phyloP scores from a whole-genome alignment of 1,140 invertebrate species.

The Drosophila fuyamai region DNA sequence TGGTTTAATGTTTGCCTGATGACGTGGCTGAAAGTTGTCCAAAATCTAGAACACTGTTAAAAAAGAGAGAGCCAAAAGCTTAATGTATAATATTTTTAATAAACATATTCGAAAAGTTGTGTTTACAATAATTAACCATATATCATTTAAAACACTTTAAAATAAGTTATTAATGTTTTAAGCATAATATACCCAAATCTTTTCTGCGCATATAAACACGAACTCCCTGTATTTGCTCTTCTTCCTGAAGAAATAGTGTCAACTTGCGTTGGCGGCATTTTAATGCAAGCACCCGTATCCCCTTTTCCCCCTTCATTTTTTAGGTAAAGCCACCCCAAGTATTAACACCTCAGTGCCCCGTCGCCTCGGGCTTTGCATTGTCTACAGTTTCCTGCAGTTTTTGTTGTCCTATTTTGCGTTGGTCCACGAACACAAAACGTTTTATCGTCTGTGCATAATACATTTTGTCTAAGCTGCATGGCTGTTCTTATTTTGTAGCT shows the following conservation, averaged over 20 bases:
- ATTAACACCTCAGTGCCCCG: conserved; percentile 61
- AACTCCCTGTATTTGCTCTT: conserved; percentile 15
- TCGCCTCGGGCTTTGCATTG: conserved; percentile 30
- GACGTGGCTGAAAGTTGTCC: conserved; percentile 69
- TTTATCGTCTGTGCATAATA: conserved; percentile 82
- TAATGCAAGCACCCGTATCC: conserved; percentile 45
- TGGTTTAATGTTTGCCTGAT: conserved; percentile 67
- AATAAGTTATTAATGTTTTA: neutral
- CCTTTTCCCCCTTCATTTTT: neutral
- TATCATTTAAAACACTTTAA: no score
- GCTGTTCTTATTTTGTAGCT: conserved; percentile 22
- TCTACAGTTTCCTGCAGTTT: conserved; percentile 74
- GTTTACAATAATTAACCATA: neutral
- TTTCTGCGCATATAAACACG: neutral
- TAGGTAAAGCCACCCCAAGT: conserved; percentile 28
- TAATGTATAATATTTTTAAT: no score
- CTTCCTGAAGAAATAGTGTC: conserved; percentile 76
- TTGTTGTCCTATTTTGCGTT: conserved; percentile 32
- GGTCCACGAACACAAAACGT: conserved; percentile 58
- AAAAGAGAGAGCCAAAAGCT: neutral
- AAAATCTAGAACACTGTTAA: conserved; percentile 1
- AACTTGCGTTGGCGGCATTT: conserved; percentile 76
- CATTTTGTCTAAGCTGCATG: conserved; percentile 57
- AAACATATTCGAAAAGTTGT: no score
- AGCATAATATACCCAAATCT: neutral